Evolutionary conservation across 2,113 vertebrate genomes (phyloP).

Genomic region (Seriola quinqueradiata): DNA sequence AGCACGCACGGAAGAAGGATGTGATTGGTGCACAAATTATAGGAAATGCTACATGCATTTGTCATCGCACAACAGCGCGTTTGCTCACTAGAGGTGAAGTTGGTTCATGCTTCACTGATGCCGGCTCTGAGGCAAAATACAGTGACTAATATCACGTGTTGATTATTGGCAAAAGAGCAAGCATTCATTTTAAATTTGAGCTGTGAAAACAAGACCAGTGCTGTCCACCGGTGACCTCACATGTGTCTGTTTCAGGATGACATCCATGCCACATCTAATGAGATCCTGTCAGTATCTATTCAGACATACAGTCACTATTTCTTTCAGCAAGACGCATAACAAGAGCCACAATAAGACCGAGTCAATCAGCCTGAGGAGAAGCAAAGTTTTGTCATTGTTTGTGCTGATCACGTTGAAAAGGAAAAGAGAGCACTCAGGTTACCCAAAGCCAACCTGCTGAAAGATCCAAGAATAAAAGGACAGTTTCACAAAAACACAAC

Average conservation of each 20-base stretch:
- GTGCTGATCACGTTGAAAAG: slow-evolving; percentile 73
- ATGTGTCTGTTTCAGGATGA: slow-evolving; percentile 14
- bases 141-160: slow-evolving; percentile 18
- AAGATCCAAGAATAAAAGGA: slow-evolving; percentile 68
- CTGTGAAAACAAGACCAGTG: slow-evolving; percentile 31
- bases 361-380: slow-evolving; percentile 46
- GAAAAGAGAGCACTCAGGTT: slow-evolving; percentile 65
- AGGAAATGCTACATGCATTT: slow-evolving; percentile 65
- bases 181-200: slow-evolving; percentile 12
- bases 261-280: slow-evolving; percentile 13
- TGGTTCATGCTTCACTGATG: not conserved
- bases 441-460: slow-evolving; percentile 64
- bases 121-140: slow-evolving; percentile 7
- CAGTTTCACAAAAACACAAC: slow-evolving; percentile 39
- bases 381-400: slow-evolving; percentile 68
- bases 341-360: slow-evolving; percentile 42
- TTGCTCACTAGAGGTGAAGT: slow-evolving; percentile 16
- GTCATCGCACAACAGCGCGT: slow-evolving; percentile 17
- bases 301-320: slow-evolving; percentile 37
- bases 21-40: slow-evolving; percentile 61
- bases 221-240: slow-evolving; percentile 25
- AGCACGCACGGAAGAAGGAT: slow-evolving; percentile 44
- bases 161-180: slow-evolving; percentile 19
- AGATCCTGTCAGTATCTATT: slow-evolving; percentile 64
- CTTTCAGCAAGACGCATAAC: slow-evolving; percentile 53